phyloP scores from a whole-genome alignment of 1,140 invertebrate genomes.

The Drosophila biarmipes region DNA sequence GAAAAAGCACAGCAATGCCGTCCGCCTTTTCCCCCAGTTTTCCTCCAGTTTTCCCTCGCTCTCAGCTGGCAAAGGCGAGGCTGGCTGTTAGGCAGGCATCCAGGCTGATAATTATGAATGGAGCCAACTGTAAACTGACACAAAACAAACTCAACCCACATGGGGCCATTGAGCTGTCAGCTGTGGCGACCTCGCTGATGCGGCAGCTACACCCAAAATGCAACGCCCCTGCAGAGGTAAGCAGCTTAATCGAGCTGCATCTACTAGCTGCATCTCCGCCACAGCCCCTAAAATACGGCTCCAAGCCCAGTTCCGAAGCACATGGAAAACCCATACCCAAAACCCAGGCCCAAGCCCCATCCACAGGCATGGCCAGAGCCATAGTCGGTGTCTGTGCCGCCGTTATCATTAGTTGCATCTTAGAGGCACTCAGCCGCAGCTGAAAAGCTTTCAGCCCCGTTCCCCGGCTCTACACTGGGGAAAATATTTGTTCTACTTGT shows the following conservation, averaged over 20 bases:
- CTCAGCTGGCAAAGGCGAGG: constrained; percentile 33
- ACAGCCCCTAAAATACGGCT: constrained; percentile 36
- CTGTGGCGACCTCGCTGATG: constrained; percentile 71
- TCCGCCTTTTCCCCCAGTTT: constrained; percentile 4
- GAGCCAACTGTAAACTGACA: constrained; percentile 73
- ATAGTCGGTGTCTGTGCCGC: constrained; percentile 39
- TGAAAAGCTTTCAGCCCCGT: constrained; percentile 70
- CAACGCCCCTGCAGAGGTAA: constrained; percentile 75
- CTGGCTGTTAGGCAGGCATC: constrained; percentile 15
- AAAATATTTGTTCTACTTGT: background rate
- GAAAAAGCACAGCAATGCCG: constrained; percentile 71
- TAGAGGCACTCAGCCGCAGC: constrained; percentile 79
- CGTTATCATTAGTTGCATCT: constrained; percentile 83
- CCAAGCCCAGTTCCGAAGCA: constrained; percentile 15
- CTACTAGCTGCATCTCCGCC: constrained; percentile 36
- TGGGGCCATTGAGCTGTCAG: constrained; percentile 76
- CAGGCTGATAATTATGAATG: constrained; percentile 78
- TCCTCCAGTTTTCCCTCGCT: constrained; percentile 12
- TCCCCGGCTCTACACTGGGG: constrained; percentile 7
- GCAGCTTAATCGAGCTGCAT: constrained; percentile 74
- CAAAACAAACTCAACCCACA: constrained; percentile 69
- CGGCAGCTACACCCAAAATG: constrained; percentile 80
- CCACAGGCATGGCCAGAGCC: constrained; percentile 22
- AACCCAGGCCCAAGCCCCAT: constrained; percentile 8
- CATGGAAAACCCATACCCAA: background rate